Conservation (phyloP, 2,797 vertebrate species). For the Smutsia gigantea region DNA sequence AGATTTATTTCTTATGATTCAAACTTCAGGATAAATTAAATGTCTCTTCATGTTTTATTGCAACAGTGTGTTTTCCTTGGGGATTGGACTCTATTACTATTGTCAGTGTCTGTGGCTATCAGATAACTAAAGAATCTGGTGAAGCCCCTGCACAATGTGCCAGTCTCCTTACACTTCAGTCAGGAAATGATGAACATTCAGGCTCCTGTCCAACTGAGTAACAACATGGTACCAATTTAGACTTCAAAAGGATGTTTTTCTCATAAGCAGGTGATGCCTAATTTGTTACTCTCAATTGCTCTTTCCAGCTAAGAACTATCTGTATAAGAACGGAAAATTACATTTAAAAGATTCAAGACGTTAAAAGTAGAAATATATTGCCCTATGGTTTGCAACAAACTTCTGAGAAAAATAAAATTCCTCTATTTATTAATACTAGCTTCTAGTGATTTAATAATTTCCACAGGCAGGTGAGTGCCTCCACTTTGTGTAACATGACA, state of each 20-base stretch:
- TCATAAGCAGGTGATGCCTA: background rate
- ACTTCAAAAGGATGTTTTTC: constrained; percentile 32
- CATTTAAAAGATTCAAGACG: constrained; percentile 31
- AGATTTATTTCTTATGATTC: background rate
- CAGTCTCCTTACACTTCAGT: background rate
- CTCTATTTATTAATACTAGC: background rate
- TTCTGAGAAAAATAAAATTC: constrained; percentile 15
- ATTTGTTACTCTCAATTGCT: background rate
- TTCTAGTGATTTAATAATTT: background rate
- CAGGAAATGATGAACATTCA: constrained; percentile 27
- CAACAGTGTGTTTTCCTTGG: background rate
- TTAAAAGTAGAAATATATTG: background rate
- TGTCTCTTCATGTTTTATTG: background rate
- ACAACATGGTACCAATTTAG: constrained; percentile 5
- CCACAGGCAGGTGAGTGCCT: background rate
- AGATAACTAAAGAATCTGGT: background rate
- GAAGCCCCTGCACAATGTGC: background rate
- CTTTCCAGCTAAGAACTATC: constrained; percentile 23
- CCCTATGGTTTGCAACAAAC: background rate
- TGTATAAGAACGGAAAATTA: background rate
- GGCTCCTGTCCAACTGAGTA: background rate
- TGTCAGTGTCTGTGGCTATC: background rate
- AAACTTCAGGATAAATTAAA: constrained; percentile 23
- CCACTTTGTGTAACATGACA: background rate
- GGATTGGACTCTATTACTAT: background rate